Evolutionary conservation across 2,797 vertebrate genomes (phyloP), one percentile per base, ranked within the genome.

Genomic region (Phaenicophaeus curvirostris): DNA sequence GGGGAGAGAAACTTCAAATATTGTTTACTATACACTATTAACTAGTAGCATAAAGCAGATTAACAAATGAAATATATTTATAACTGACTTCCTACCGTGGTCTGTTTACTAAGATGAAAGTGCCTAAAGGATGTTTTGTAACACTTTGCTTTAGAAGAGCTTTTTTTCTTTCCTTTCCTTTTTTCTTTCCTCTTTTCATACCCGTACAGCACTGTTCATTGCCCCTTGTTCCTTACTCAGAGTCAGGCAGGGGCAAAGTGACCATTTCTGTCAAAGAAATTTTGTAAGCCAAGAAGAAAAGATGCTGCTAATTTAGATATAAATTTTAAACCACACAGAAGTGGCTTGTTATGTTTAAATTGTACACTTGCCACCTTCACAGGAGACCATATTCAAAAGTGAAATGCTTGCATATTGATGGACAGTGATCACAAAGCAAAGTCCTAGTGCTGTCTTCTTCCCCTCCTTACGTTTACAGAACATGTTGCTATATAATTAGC

Each of bases 41-140:
- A 87, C 5, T 5, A 46, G 48, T 16, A 85, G 19, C 23, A 87
- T 2, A 35, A 2, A 42, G 5, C 39, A 86, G 46, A 71, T 15
- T 46, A 85, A 74, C 24, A 74, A 81, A 68, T 28, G 3, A 79
- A 59, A 10, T 17, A 75, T 31, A 8, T 54, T 42, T 30, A 48
- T 11, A 39, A 71, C 15, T 79, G 25, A 73, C 33, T 61, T 83
- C 7, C 78, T 30, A 37, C 1, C 74, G 18, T 15, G 8, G 8
- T 65, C 59, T 77, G 57, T 65, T 88, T 65, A 69, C 30, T n/a
- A 39, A 74, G 37, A 86, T 21, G 12, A 74, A 84, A 92, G 86
- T 11, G 8, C 12, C 35, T 35, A 18, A 35, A 46, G 11, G 50
- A 67, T 50, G 13, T 12, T 69, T 90, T 73, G 4, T 15, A 74